Evolutionary conservation across 92 coral and sea anemone species (phyloP).

Genomic region (Actinernus sp.): DNA sequence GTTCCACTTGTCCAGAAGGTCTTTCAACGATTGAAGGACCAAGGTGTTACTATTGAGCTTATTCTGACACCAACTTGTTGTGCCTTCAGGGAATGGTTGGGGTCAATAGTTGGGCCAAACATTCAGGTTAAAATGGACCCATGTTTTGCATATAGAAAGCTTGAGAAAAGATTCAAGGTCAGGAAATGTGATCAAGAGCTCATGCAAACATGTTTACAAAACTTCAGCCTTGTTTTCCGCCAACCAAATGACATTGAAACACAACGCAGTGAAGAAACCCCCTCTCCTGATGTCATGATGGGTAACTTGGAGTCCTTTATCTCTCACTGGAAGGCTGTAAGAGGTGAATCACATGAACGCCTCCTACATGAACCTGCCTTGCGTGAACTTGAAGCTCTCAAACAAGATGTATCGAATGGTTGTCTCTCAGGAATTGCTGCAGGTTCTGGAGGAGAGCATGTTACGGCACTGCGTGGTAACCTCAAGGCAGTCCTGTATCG

Average conservation of each 20-base stretch:
- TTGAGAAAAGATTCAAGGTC: constrained; percentile 58
- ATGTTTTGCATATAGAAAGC: constrained; percentile 51
- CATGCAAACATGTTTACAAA: constrained; percentile 49
- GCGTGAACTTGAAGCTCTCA: constrained; percentile 48
- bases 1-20: constrained; percentile 30
- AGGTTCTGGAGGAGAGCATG: constrained; percentile 42
- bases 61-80: constrained; percentile 74
- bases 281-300: constrained; percentile 31
- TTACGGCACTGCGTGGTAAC: constrained; percentile 41
- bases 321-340: constrained; percentile 53
- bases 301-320: constrained; percentile 61
- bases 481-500: constrained; percentile 62
- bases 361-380: constrained; percentile 66
- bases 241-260: constrained; percentile 52
- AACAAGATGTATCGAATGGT: constrained; percentile 38
- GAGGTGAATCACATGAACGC: constrained; percentile 54
- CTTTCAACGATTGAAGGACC: constrained; percentile 52
- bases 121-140: constrained; percentile 66
- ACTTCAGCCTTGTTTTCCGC: constrained; percentile 52
- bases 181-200: constrained; percentile 62
- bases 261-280: constrained; percentile 49
- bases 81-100: constrained; percentile 27
- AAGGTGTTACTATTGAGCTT: constrained; percentile 41
- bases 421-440: constrained; percentile 66
- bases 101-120: constrained; percentile 53